These are phyloP conservation scores for Drosophila melanosoma DNA, from an alignment of 2,888 invertebrate genomes.

Conservation along the genomic window DNA sequence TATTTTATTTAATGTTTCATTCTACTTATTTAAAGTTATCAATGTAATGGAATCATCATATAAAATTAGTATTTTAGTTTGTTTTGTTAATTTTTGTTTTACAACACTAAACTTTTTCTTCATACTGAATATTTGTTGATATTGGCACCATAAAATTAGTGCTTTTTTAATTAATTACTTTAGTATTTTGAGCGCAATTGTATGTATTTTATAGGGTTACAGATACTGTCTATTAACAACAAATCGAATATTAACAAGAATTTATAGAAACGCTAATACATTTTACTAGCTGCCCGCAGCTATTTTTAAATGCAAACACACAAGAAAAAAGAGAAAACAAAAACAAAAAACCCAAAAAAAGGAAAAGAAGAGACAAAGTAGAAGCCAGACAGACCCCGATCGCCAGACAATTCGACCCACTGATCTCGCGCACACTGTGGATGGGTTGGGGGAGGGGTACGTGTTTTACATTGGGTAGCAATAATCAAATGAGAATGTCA, in stretches of 20 bases:
- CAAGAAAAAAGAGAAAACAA: slow-evolving; percentile 28
- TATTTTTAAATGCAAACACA: slow-evolving; percentile 66
- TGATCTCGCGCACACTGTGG: slow-evolving; percentile 22
- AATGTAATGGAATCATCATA: too few species aligned
- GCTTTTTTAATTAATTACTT: not conserved
- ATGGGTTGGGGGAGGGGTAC: too few species aligned
- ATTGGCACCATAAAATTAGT: not conserved
- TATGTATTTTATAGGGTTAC: not conserved
- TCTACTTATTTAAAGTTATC: not conserved
- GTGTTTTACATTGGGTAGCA: slow-evolving; percentile 32
- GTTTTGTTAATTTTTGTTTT: not conserved
- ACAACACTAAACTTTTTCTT: not conserved
- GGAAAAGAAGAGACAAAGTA: slow-evolving; percentile 9
- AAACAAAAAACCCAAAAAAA: slow-evolving; percentile 5
- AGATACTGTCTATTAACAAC: slow-evolving; percentile 24
- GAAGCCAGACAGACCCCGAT: slow-evolving; percentile 30
- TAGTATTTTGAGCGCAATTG: not conserved
- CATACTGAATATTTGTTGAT: not conserved
- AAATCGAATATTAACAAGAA: slow-evolving; percentile 34
- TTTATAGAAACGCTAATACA: slow-evolving; percentile 65
- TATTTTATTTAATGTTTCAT: not conserved
- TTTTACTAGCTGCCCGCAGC: slow-evolving; percentile 47
- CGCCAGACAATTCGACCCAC: slow-evolving; percentile 60
- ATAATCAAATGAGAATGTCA: slow-evolving; percentile 59
- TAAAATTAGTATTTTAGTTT: too few species aligned